Evolutionary conservation across 2,888 invertebrate genomes (phyloP).

Genomic region (Heliconius sara): DNA sequence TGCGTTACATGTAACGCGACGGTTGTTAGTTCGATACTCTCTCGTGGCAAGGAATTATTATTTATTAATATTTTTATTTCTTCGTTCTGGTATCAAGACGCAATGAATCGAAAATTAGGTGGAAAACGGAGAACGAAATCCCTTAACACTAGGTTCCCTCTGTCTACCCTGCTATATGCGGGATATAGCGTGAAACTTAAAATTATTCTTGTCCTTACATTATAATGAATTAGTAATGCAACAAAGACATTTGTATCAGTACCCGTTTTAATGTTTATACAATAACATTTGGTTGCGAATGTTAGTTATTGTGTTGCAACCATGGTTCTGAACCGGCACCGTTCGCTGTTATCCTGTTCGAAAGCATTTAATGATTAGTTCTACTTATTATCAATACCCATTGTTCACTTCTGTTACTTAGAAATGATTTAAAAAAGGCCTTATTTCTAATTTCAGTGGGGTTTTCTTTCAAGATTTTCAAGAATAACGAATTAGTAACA

Average conservation of each 20-base stretch:
- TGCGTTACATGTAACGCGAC: no score
- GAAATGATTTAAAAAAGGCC: slow-evolving; percentile 29
- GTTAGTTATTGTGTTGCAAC: slow-evolving; percentile 29
- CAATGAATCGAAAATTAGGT: no score
- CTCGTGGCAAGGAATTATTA: no score
- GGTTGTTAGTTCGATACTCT: no score
- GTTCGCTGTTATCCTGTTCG: slow-evolving; percentile 43
- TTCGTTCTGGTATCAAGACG: no score
- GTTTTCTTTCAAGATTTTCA: slow-evolving; percentile 2
- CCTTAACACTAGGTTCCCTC: background rate
- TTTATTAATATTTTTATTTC: no score
- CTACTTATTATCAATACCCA: slow-evolving; percentile 2
- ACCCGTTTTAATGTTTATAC: slow-evolving; percentile 2
- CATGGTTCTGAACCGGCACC: slow-evolving; percentile 38
- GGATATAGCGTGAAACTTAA: background rate
- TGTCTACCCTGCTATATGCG: background rate
- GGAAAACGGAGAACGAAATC: no score
- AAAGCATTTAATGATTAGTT: slow-evolving; percentile 43
- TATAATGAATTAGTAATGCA: background rate
- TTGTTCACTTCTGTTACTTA: slow-evolving; percentile 34
- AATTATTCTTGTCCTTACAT: background rate
- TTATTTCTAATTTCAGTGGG: slow-evolving; percentile 29
- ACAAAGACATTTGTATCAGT: slow-evolving; percentile 7
- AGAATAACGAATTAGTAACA: background rate
- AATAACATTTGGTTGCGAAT: slow-evolving; percentile 13